phyloP scores from a whole-genome alignment of 35 echinoderm and acorn worm species.

The Heliocidaris erythrogramma region DNA sequence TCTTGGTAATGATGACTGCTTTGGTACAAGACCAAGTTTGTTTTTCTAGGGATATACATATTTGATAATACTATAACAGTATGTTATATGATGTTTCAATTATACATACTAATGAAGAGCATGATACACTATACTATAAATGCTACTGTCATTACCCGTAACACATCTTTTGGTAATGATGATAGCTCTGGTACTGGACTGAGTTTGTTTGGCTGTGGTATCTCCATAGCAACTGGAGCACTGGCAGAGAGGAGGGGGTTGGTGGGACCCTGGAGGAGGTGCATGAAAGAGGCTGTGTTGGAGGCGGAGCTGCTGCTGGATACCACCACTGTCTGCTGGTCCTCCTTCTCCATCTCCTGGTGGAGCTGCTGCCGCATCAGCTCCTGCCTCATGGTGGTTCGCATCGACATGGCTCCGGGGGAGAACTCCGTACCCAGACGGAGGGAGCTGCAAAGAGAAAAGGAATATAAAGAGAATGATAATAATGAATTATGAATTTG shows the following conservation, averaged over 20 bases:
- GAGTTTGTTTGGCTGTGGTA: constrained; percentile 30
- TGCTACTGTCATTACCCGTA: constrained; percentile 43
- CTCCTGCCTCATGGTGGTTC: constrained; percentile 64
- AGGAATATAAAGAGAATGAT: neutral
- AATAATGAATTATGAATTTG: no score
- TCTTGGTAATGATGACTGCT: neutral
- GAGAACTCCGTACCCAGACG: constrained; percentile 50
- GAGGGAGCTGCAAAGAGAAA: constrained; percentile 10
- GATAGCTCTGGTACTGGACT: constrained; percentile 56
- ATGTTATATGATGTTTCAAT: neutral
- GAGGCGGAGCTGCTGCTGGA: neutral
- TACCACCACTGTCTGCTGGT: constrained; percentile 24
- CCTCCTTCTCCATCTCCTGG: constrained; percentile 59
- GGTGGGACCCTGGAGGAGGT: constrained; percentile 19
- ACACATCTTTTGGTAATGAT: constrained; percentile 43
- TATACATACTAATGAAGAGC: neutral
- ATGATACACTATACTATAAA: neutral
- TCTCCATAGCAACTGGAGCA: constrained; percentile 49
- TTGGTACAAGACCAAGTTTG: neutral
- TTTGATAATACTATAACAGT: neutral
- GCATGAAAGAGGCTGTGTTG: constrained; percentile 6
- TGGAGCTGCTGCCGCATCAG: constrained; percentile 61
- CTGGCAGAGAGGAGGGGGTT: constrained; percentile 49
- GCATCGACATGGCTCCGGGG: constrained; percentile 55
- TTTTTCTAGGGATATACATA: no score